Base-by-base conservation (phyloP, 2,113 vertebrate genomes). In the Nipponia nippon region DNA sequence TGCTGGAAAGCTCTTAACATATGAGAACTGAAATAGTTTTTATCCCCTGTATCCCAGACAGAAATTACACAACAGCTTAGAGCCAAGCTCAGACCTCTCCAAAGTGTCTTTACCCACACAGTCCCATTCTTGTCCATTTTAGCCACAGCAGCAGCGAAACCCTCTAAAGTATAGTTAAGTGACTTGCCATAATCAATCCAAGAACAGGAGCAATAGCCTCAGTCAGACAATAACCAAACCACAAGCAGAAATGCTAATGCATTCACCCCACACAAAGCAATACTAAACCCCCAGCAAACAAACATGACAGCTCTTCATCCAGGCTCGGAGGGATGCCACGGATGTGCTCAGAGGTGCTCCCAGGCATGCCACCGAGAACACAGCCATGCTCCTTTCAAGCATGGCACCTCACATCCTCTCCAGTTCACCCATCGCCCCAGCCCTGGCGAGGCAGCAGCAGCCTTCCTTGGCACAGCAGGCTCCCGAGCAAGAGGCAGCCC, bases 331-430 rank as follows among this genome's bases (percentile, higher is more conserved):
- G 26, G 46, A 66, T 0, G 4, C 40, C 15, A 7, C 2, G 34
- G 56, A 50, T 15, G 18, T 4, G 2, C 67, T 46, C 44, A 12
- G 58, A 78, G 36, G 21, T 23, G 36, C 18, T 52, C 59, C 32
- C n/a, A 44, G 1, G 1, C 15, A 15, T 0, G 1, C 36, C 5
- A 6, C 11, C 10, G n/a, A 56, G 40, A 44, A 36, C 9, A 4
- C 12, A 50, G 22, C 34, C 61, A 4, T 2, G 38, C 17, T 58
- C 44, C 61, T 46, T 42, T 27, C n/a, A 9, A 36, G 30, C 11
- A 7, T 2, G 3, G 55, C 30, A 55, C 34, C 34, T 50, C 14
- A 0, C 6, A 3, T 71, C 67, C 34, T 50, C 73, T 52, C 58
- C 42, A n/a, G 15, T 30, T 22, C 26, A 30, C 46, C 27, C 67